Evolutionary conservation across 2,113 vertebrate genomes (phyloP), one percentile per base, ranked within the genome.

Genomic region (Grammomys surdaster): DNA sequence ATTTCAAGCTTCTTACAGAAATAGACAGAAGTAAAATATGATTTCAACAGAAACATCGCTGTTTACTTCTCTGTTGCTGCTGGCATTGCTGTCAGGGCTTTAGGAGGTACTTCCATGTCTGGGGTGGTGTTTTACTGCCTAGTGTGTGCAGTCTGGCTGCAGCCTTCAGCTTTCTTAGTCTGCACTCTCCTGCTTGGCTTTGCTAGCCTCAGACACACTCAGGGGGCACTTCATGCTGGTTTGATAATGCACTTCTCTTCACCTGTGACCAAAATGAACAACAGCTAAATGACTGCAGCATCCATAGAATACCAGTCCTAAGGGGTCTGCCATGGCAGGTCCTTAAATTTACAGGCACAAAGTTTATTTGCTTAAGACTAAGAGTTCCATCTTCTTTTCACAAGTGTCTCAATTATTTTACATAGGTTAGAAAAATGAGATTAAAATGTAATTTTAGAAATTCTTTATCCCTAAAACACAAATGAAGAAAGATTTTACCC

Each of bases 331-430:
- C 24, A 93, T 81, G n/a, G 33, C 20, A 60, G 60, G 16, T 54
- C 22, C 43, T 86, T 76, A 89, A 65, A 86, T 81, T 70, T 46
- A 86, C 5, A 20, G 28, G 60, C 33, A 70, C 10, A 11, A 70
- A 7, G 31, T 95, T 91, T 84, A 56, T 88, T 85, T 95, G 65
- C 63, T 46, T 40, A 84, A 70, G 51, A 33, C n/a, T 88, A 48
- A 94, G 17, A 92, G 22, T 65, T 26, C 7, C 17, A 58, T 43
- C 5, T 12, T 81, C 19, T 12, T 80, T 78, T 92, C 86, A 84
- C 60, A 88, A 67, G 36, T 65, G 60, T 80, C 93, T 88, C 2
- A 95, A 80, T 93, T 94, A 93, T 76, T 95, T 95, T 90, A 82
- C 46, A 90, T 11, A 88, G 48, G 28, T 56, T 65, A 90, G 82